phyloP scores from a whole-genome alignment of 2,113 vertebrate genomes.

The Oryzias curvinotus region DNA sequence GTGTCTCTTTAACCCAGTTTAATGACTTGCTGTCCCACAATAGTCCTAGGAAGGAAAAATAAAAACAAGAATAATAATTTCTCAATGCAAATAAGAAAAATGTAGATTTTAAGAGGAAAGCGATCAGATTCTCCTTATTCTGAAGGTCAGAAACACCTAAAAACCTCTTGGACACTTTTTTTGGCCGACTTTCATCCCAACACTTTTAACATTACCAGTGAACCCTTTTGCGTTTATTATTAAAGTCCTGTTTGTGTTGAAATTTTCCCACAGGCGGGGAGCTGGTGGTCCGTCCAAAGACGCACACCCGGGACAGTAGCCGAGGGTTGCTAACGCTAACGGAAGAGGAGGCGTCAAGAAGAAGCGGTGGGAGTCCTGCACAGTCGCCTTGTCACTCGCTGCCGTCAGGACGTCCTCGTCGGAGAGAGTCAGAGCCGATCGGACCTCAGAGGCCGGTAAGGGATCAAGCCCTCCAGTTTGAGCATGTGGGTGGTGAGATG shows the following conservation, averaged over 20 bases:
- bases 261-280: constrained; percentile 64
- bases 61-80: no score
- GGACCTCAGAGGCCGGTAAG: constrained; percentile 98
- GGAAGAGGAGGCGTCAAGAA: constrained; percentile 87
- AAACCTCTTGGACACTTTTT: no score
- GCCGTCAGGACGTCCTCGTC: constrained; percentile 84
- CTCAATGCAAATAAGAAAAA: no score
- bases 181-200: no score
- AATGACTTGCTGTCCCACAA: no score
- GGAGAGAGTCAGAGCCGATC: constrained; percentile 90
- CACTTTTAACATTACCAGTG: no score
- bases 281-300: constrained; percentile 83
- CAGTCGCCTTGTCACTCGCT: constrained; percentile 91
- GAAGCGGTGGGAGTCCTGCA: constrained; percentile 84
- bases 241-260: background rate
- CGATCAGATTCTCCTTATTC: no score
- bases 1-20: no score
- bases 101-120: no score
- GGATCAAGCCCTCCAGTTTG: constrained; percentile 41
- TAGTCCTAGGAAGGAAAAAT: no score
- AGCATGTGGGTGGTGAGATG: constrained; percentile 34
- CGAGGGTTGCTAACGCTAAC: constrained; percentile 86
- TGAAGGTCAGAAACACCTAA: no score
- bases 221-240: no score
- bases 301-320: constrained; percentile 73